These are phyloP conservation scores for Peromyscus polionotus DNA, from an alignment of 2,113 vertebrate genomes.

Conservation along the genomic window DNA sequence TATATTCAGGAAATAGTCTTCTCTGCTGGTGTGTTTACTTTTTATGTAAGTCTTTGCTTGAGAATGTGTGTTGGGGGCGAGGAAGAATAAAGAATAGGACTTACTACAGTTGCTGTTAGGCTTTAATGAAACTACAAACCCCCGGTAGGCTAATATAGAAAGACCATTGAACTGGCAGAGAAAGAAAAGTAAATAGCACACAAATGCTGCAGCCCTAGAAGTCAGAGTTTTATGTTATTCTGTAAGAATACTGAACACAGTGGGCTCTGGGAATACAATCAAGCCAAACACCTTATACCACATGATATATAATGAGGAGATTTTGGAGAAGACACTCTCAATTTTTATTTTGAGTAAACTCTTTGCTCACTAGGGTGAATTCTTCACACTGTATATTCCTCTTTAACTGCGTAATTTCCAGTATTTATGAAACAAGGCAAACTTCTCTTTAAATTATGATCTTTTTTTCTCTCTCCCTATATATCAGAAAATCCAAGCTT, in stretches of 20 bases:
- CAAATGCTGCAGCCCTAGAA: background rate
- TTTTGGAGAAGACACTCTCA: background rate
- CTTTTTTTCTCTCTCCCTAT: background rate
- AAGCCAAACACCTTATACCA: background rate
- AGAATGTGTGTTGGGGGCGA: background rate
- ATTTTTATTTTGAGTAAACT: constrained; percentile 20
- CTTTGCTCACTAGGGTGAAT: constrained; percentile 8
- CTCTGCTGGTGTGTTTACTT: too few species aligned
- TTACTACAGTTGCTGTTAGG: background rate
- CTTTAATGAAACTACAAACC: background rate
- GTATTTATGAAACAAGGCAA: background rate
- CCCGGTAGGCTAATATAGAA: background rate
- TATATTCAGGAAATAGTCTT: too few species aligned
- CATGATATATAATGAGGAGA: background rate
- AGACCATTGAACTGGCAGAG: background rate
- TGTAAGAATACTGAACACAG: background rate
- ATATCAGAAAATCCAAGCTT: constrained; percentile 1
- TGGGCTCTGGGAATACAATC: background rate
- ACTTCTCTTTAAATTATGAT: constrained; percentile 40
- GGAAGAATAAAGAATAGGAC: background rate
- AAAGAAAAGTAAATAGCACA: background rate
- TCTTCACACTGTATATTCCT: background rate
- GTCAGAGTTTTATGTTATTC: background rate
- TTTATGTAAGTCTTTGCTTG: background rate
- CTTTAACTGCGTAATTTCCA: background rate